Percentiles rank a stretch among this genome's conserved stretches.
These are phyloP conservation scores for Cryptotermes secundus DNA, from an alignment of 1,140 invertebrate genomes.

Conservation along the genomic window DNA sequence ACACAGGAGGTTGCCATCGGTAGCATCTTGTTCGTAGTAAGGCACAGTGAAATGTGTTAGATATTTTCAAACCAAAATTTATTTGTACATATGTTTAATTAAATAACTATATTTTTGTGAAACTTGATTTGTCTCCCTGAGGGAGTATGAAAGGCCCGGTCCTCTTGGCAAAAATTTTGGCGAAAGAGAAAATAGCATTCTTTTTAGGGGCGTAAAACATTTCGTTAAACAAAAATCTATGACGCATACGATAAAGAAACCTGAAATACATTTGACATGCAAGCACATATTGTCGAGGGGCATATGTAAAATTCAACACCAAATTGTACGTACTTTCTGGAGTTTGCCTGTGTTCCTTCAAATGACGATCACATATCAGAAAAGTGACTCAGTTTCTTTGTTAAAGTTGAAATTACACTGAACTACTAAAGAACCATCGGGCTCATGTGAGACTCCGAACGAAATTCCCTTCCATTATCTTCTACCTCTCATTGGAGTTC, in stretches of 20 bases:
- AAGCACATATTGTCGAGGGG: background rate
- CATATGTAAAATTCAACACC: constrained; percentile 5
- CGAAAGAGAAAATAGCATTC: no score
- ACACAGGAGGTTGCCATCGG: no score
- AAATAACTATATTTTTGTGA: no score
- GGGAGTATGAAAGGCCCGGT: no score
- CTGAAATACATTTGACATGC: background rate
- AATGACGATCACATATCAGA: background rate
- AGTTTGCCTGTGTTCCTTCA: background rate
- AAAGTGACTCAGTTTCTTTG: background rate
- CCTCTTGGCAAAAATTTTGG: no score
- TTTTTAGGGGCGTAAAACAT: no score
- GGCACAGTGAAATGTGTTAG: no score
- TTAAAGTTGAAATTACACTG: background rate
- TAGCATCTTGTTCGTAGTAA: no score
- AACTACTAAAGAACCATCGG: background rate
- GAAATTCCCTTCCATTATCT: background rate
- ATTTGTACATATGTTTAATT: no score
- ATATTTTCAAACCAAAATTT: no score
- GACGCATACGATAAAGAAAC: background rate
- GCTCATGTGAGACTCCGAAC: background rate
- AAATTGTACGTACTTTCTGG: background rate
- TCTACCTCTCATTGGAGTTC: background rate
- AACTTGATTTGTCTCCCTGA: no score
- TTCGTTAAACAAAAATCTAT: no score